Evolutionary conservation across 2,113 vertebrate genomes (phyloP).

Genomic region (Ochotona curzoniae): DNA sequence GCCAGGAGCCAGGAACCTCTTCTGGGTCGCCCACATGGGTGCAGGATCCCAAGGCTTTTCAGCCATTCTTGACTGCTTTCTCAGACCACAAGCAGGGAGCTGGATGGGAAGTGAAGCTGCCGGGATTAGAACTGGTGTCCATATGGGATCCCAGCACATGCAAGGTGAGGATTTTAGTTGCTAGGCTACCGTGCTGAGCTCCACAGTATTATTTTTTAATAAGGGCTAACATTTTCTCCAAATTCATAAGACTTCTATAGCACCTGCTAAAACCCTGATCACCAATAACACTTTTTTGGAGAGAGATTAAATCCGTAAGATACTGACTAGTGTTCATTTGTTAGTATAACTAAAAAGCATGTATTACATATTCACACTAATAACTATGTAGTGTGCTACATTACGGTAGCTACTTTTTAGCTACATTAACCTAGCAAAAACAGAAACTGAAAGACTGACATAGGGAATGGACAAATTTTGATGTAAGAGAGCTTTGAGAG

Average conservation of each 20-base stretch:
- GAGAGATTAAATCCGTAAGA: background rate
- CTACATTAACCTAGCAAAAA: background rate
- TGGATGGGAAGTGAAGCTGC: no score
- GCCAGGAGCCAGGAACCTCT: no score
- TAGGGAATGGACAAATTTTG: background rate
- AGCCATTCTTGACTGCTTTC: no score
- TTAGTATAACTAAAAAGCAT: background rate
- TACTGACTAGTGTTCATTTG: background rate
- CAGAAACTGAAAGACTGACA: background rate
- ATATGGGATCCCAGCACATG: no score
- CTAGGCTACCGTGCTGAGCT: no score
- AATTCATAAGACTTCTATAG: background rate
- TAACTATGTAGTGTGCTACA: background rate
- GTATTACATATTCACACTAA: background rate
- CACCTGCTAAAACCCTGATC: background rate
- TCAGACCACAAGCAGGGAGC: no score
- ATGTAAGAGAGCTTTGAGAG: background rate
- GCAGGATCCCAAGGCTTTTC: no score
- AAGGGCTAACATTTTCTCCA: background rate
- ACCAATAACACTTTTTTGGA: background rate
- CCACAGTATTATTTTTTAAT: constrained; percentile 36
- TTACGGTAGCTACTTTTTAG: background rate
- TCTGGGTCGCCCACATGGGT: no score
- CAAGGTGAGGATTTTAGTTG: no score
- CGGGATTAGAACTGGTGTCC: no score